Evolutionary conservation across 2,797 vertebrate genomes (phyloP), one percentile per base, ranked within the genome.

Genomic region (Saguinus oedipus): DNA sequence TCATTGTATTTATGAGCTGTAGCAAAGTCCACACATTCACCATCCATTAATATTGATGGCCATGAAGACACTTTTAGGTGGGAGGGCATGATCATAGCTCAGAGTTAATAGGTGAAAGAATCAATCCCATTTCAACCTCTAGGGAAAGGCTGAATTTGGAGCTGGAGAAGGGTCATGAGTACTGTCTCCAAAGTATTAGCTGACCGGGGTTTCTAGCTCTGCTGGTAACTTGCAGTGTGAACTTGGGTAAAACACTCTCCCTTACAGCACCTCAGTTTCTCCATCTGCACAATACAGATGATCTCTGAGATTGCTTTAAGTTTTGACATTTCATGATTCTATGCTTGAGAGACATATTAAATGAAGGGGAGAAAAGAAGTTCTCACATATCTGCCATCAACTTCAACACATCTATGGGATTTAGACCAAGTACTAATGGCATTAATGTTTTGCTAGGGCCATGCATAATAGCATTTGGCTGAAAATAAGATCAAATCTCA

Each of bases 101-200:
- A 94, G 33, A 95, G 48, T 46, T 94, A 97, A 95, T 57, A 79
- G 48, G 83, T 79, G 19, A 94, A 90, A 57, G 30, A 95, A 95
- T 84, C 12, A 27, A 95, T 95, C 39, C 48, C 24, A 72, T 95
- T 92, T 91, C 86, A 92, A 85, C 7, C 84, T 85, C 64, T 30
- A 57, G 17, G 81, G 75, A 93, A 81, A 84, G 20, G 78, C 46
- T 93, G 30, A 90, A 82, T 36, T 50, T 84, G 83, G 46, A 96
- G 44, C n/a, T 93, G 39, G 48, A 53, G 36, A 82, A 76, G 3
- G 53, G 39, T 96, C 82, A 78, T 4, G 36, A 17, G 27, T 53
- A 57, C 26, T 39, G 11, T 14, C 50, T 46, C 55, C 75, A 59
- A 55, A 81, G n/a, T 48, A 50, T 70, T 88, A 81, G 76, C 42